A percentile compares a stretch with the other conserved stretches of the same genome.
Conservation (phyloP, 2,888 invertebrate genomes). For the Microdon myrmicae region DNA sequence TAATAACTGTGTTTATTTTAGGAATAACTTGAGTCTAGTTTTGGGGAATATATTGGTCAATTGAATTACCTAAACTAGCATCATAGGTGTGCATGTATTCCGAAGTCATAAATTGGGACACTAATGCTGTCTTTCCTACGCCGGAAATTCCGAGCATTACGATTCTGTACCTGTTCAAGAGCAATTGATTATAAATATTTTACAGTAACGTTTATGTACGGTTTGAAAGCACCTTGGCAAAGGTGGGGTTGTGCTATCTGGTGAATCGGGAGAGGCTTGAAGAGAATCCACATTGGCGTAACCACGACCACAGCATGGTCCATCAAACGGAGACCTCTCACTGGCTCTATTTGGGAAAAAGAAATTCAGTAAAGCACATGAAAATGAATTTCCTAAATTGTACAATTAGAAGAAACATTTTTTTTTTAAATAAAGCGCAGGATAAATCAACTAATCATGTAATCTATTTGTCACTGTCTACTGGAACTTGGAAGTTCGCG, state of each 20-base stretch:
- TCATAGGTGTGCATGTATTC: constrained; percentile 96
- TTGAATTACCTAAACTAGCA: constrained; percentile 82
- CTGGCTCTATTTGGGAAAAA: constrained; percentile 72
- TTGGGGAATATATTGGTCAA: too few relatives aligned
- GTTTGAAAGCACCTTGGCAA: constrained; percentile 55
- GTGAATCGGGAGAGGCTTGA: constrained; percentile 79
- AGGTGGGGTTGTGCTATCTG: constrained; percentile 72
- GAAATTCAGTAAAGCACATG: background rate
- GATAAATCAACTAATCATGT: too few relatives aligned
- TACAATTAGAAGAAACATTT: too few relatives aligned
- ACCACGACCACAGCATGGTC: constrained; percentile 84
- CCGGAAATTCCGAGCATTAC: constrained; percentile 85
- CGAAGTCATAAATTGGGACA: constrained; percentile 94
- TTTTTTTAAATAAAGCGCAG: too few relatives aligned
- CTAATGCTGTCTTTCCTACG: constrained; percentile 90
- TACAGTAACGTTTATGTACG: background rate
- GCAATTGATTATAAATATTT: background rate
- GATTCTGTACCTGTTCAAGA: constrained; percentile 76
- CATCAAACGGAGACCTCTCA: constrained; percentile 86
- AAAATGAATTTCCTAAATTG: too few relatives aligned
- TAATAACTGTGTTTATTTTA: too few relatives aligned
- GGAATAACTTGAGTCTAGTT: too few relatives aligned
- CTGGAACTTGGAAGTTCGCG: too few relatives aligned
- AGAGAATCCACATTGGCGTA: constrained; percentile 82
- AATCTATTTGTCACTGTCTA: too few relatives aligned